Percentiles rank a stretch among this genome's conserved stretches.
Evolutionary conservation across 2,888 invertebrate species (phyloP).

Genomic region (Brachypterus glaber): DNA sequence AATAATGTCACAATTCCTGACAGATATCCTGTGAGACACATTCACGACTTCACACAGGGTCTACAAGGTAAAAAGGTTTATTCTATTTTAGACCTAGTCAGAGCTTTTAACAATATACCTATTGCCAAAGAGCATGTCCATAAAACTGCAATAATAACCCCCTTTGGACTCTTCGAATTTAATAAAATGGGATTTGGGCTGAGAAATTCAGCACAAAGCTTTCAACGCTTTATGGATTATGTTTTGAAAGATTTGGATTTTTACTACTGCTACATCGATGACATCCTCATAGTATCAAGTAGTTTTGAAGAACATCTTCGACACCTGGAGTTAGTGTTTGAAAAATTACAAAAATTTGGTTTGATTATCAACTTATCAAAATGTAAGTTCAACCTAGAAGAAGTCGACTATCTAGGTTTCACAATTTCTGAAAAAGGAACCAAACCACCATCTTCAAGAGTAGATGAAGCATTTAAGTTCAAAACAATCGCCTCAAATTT

Average conservation of each 20-base stretch:
- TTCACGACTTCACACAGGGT: conserved; percentile 29
- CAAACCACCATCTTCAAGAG: conserved; percentile 28
- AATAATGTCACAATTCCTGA: conserved; percentile 27
- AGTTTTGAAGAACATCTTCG: conserved; percentile 20
- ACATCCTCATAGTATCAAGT: conserved; percentile 29
- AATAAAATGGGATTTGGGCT: conserved; percentile 32
- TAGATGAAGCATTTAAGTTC: too few relatives aligned
- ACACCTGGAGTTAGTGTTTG: conserved; percentile 24
- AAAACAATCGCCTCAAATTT: too few relatives aligned
- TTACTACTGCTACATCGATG: conserved; percentile 30
- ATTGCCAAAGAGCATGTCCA: conserved; percentile 17
- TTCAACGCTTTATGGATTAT: conserved; percentile 35
- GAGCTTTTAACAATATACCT: conserved; percentile 34
- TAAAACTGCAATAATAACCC: conserved; percentile 21
- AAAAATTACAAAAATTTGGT: conserved; percentile 24
- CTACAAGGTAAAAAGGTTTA: conserved; percentile 26
- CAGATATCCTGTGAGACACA: conserved; percentile 26
- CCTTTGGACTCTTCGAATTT: conserved; percentile 27
- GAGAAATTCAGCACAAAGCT: conserved; percentile 36
- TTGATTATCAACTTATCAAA: conserved; percentile 29
- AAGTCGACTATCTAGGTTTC: conserved; percentile 27
- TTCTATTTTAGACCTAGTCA: conserved; percentile 27
- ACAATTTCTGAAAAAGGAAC: conserved; percentile 23
- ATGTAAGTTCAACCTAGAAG: conserved; percentile 24
- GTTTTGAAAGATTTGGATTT: conserved; percentile 28